Conservation (phyloP, 2,113 vertebrate species). For the Scolopax mira region DNA sequence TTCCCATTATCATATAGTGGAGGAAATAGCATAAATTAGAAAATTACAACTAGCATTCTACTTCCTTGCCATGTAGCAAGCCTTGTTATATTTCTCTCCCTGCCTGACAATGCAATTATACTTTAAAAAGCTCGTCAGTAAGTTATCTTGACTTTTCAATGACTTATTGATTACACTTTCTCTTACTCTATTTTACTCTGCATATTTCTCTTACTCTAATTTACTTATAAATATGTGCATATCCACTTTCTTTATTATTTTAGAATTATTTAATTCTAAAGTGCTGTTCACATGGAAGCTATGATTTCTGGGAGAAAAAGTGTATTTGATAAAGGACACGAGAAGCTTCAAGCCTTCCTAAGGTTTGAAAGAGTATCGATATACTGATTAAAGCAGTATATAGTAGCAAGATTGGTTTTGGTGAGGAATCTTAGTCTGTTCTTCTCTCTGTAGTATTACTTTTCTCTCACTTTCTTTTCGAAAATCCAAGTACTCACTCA, state of each 20-base stretch:
- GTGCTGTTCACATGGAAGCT: neutral
- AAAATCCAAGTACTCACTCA: neutral
- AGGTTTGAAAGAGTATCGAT: neutral
- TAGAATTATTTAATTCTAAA: neutral
- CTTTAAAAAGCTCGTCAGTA: neutral
- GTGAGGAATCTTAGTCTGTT: neutral
- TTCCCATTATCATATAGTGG: neutral
- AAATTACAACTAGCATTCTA: neutral
- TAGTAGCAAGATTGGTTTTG: neutral
- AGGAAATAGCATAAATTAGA: neutral
- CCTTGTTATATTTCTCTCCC: neutral
- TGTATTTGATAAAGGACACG: neutral
- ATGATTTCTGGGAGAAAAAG: neutral
- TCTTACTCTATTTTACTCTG: neutral
- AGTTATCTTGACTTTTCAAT: neutral
- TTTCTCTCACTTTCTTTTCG: neutral
- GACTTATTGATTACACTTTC: neutral
- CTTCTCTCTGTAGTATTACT: neutral
- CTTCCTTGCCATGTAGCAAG: neutral
- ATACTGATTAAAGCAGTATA: neutral
- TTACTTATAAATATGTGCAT: neutral
- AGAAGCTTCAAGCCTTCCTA: neutral
- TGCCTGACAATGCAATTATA: neutral
- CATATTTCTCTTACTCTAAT: neutral
- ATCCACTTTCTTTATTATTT: neutral